Evolutionary conservation across 2,113 vertebrate species (phyloP), one percentile per base, ranked within the genome.

Genomic region (Tylochromis polylepis): DNA sequence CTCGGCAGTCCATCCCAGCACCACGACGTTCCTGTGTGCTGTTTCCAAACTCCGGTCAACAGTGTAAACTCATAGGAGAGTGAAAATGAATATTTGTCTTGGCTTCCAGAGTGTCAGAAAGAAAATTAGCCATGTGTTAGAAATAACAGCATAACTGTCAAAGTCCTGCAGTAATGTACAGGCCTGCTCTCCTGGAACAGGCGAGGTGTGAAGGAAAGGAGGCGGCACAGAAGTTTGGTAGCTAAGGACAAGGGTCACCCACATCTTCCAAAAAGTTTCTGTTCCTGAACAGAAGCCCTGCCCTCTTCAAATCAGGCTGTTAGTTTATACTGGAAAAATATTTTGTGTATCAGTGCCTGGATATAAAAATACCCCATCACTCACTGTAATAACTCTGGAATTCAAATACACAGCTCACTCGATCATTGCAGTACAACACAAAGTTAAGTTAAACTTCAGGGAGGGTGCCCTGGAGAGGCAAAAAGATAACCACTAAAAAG

Each of bases 11-110:
- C 41, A n/a, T 60, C 41, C 4, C 9, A 24, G 81, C 84, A 60
- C 81, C 82, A 82, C 38, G 56, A 57, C 58, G 82, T 93, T 93
- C 86, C 90, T 51, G 84, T 83, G 83, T 85, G 89, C 89, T 65
- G 62, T 89, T 84, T 92, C 90, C 82, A 87, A 85, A 67, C 59
- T 38, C 83, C 14, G 29, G 20, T 83, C 85, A 29, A 62, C 85
- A 82, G 92, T 91, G 88, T 84, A 94, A 92, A 89, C 89, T 90
- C 92, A 83, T 83, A 89, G 92, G 85, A 84, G 85, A 93, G 75
- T 36, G 77, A 90, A 86, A 89, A 86, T 58, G 89, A 93, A 87
- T 92, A 90, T 96, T 96, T 91, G 88, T 88, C 75, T 95, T 95
- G 95, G 94, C 93, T 91, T 90, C 56, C n/a, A 78, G 86, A 56